phyloP scores from a whole-genome alignment of 2,888 invertebrate genomes.

The Pelosia muscerda region DNA sequence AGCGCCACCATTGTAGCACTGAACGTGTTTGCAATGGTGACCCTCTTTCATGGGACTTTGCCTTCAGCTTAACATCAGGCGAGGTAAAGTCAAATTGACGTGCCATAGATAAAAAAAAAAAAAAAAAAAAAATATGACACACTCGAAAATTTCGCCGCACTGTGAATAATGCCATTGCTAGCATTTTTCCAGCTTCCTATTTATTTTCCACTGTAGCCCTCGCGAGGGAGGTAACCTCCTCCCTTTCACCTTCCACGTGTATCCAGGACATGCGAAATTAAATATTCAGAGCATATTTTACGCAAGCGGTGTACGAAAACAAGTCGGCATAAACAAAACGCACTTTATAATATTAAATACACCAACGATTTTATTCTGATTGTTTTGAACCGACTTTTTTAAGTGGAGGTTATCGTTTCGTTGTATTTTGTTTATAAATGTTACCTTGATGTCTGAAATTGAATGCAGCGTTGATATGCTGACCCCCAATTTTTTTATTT shows the following conservation, averaged over 20 bases:
- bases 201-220: not conserved
- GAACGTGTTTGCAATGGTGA: too few species aligned
- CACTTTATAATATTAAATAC: constrained; percentile 2
- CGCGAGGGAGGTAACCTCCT: not conserved
- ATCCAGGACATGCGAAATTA: constrained; percentile 31
- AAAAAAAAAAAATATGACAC: too few species aligned
- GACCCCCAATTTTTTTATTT: too few species aligned
- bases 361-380: not conserved
- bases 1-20: too few species aligned
- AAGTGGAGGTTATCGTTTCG: too few species aligned
- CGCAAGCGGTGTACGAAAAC: constrained; percentile 17
- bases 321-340: constrained; percentile 17
- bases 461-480: too few species aligned
- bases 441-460: too few species aligned
- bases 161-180: not conserved
- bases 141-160: not conserved
- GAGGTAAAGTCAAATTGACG: too few species aligned
- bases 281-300: constrained; percentile 25
- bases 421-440: too few species aligned
- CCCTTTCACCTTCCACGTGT: constrained; percentile 26
- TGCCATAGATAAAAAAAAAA: too few species aligned
- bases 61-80: too few species aligned
- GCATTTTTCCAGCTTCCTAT: not conserved
- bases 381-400: not conserved
- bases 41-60: too few species aligned